Base-by-base conservation (phyloP, 2,888 invertebrate genomes). In the Aphrophora alni region DNA sequence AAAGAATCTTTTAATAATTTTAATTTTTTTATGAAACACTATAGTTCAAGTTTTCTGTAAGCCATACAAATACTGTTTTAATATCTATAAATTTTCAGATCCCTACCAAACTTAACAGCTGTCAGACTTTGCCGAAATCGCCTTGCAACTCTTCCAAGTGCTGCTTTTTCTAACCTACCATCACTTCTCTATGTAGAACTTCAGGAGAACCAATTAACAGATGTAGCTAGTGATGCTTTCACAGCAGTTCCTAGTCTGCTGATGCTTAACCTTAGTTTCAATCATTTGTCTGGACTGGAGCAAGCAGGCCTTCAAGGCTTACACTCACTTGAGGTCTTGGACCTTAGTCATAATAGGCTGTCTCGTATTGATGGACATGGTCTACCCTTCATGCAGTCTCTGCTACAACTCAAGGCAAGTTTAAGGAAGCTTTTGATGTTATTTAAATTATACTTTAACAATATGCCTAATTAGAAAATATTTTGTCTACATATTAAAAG, bases 251-350 rank as follows among this genome's bases (percentile, higher is more conserved):
- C 95, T 0, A 92, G 95, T 75, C 89, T 97, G 78, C 91, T 96
- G 80, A 93, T 95, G 87, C 89, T 97, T 75, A 97, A 97, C 89
- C 88, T 97, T 83, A 96, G 96, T 84, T 91, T 93, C 86, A 97
- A 97, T 88, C 92, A 95, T 84, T 89, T 97, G 80, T 91, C 91
- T 5, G 92, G 91, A 77, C 89, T 97, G 86, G 94, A 95, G 82
- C 92, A 93, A 85, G 92, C 94, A 44, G 96, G 96, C 0, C 88
- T 96, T 78, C 90, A 92, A 68, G 93, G 92, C 84, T 89, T 97
- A 82, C 91, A 92, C 70, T 95, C 95, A 21, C 89, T 97, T 77
- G 97, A 97, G 89, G 94, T 97, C 7, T 88, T 97, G 74, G 97
- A 97, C 87, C 88, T 97, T 81, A 96, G 96, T 86, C 92, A 93